Conservation (phyloP, 2,888 invertebrate genomes). For the Vannuccia rotundouncinata region DNA sequence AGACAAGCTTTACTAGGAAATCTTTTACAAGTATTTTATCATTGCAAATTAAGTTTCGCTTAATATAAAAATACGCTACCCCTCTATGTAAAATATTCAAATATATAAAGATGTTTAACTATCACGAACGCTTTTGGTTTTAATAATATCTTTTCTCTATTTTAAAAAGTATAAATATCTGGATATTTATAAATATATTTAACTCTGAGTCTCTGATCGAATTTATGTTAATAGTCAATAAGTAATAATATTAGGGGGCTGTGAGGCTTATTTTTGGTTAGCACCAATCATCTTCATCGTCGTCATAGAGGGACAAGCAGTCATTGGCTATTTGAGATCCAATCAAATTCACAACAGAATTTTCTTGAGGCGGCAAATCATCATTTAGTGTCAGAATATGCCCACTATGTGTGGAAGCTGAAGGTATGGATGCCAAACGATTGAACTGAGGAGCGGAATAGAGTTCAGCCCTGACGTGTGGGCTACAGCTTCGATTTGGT, state of each 20-base stretch:
- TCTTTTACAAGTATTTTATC: neutral
- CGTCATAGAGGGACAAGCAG: neutral
- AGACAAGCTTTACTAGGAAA: neutral
- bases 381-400: neutral
- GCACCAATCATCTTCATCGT: slow-evolving; percentile 12
- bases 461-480: neutral
- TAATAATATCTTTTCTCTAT: too few species aligned
- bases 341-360: neutral
- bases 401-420: neutral
- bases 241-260: neutral
- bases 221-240: neutral
- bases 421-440: neutral
- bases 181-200: neutral
- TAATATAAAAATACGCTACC: too few species aligned
- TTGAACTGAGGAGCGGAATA: neutral
- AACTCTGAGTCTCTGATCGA: neutral
- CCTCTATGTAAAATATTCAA: too few species aligned
- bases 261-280: neutral
- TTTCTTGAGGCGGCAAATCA: neutral
- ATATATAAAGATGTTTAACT: too few species aligned
- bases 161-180: too few species aligned
- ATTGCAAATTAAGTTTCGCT: neutral
- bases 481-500: neutral
- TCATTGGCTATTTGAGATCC: neutral
- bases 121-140: too few species aligned